Evolutionary conservation across 2,797 vertebrate genomes (phyloP), one percentile per base, ranked within the genome.

Genomic region (Smutsia temminckii): DNA sequence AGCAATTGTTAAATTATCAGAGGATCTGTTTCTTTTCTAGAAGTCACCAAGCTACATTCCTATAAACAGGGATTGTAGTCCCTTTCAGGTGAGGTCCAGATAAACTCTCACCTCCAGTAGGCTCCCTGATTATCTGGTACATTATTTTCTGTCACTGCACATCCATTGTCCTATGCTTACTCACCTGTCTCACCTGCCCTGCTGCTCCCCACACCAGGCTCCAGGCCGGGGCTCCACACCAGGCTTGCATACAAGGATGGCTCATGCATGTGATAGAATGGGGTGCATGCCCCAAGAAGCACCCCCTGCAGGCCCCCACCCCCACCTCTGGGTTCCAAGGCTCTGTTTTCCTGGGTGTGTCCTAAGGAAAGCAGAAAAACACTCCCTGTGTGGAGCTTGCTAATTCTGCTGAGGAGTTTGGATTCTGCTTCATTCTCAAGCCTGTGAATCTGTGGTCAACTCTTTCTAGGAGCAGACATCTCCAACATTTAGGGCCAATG

Each of bases 181-280:
- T 71, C 10, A 27, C n/a, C n/a, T 14, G 6, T 25, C 51, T 55
- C 27, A 20, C 11, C 32, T 32, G 3, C 12, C 27, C 29, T 49
- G 34, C 42, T 23, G 11, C 0, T 74, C 40, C 63, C 32, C 0
- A 1, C 25, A 17, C 27, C 23, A 14, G 66, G 8, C 27, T 75
- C 40, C 49, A 81, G 37, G 25, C 29, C 10, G 25, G 57, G n/a
- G 63, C 71, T 51, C 27, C 27, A 21, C 4, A 18, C 23, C 32
- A 13, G 17, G 34, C 5, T 18, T 49, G 32, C 10, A 0, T 5
- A 21, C 5, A 8, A 18, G 53, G 13, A 16, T 2, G 18, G 37
- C 13, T 74, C 17, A 1, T 1, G 16, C 51, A 11, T 11, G n/a
- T n/a, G 71, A 32, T 17, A 10, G 46, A 32, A 46, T 34, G 69